Base-by-base conservation (phyloP, 2,113 vertebrate genomes). In the Cyphomyrus plagiostoma region DNA sequence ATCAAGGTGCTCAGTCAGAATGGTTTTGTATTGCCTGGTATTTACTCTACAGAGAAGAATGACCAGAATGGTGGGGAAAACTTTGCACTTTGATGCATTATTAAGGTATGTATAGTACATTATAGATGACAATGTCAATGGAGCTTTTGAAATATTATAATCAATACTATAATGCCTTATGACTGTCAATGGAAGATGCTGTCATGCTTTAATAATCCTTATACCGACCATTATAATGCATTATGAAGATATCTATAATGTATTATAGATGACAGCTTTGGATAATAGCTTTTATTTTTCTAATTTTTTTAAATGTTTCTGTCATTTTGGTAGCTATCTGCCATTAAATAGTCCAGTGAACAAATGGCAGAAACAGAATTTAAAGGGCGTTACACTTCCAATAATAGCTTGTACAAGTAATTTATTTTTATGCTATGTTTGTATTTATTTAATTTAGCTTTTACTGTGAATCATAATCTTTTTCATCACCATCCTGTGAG, bases 401-500 rank as follows among this genome's bases (percentile, higher is more conserved):
- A 30, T 70, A 70, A 70, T 70, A 66, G n/a, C n/a, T 66, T 26
- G n/a, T 10, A n/a, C 23, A 26, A 10, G 9, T 66, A 3, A 66
- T 70, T 83, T 13, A 84, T 48, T 45, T 48, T 4, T 45, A 48
- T 46, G 39, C 46, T 48, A 48, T 84, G 7, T 48, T 48, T 48
- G 45, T 84, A 48, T 84, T 48, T 48, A 21, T 46, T 48, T 45
- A 21, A 45, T 84, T 42, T 84, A 21, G 82, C 10, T 10, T 84
- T 84, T 48, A 23, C 1, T 46, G 15, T 66, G 58, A 62, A 62
- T 66, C 9, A 0, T 66, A 93, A 95, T 95, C 89, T 91, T 95
- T 95, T 92, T 94, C 95, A 90, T 89, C 93, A 89, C 92, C 91
- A 91, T 93, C 94, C 93, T 91, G 91, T 91, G 92, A 92, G 84